These are phyloP conservation scores for Drosophila mettleri DNA, from an alignment of 2,888 invertebrate species.

Conservation along the genomic window DNA sequence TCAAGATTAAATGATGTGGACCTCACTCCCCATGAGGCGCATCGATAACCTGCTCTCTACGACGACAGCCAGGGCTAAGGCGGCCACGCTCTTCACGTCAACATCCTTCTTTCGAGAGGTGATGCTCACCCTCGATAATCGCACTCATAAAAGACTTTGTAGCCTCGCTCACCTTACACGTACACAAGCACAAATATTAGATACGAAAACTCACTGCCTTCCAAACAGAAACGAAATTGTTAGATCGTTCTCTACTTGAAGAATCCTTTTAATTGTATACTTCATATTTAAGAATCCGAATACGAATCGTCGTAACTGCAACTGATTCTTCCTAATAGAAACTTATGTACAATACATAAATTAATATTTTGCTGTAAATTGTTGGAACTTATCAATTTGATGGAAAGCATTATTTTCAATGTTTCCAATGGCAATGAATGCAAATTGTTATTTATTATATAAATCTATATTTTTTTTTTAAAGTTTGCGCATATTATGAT, in stretches of 20 bases:
- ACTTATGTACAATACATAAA: slow-evolving; percentile 74
- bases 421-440: slow-evolving; percentile 72
- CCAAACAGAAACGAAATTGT: slow-evolving; percentile 52
- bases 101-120: slow-evolving; percentile 25
- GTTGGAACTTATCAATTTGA: slow-evolving; percentile 60
- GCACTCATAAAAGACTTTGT: slow-evolving; percentile 71
- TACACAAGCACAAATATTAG: slow-evolving; percentile 35
- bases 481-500: slow-evolving; percentile 60
- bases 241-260: slow-evolving; percentile 36
- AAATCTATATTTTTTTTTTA: slow-evolving; percentile 60
- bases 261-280: slow-evolving; percentile 52
- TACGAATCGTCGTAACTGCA: slow-evolving; percentile 47
- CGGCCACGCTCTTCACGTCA: slow-evolving; percentile 39
- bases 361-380: slow-evolving; percentile 69
- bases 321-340: slow-evolving; percentile 69
- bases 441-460: slow-evolving; percentile 77
- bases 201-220: slow-evolving; percentile 67
- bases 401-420: slow-evolving; percentile 66
- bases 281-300: slow-evolving; percentile 29
- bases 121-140: slow-evolving; percentile 37
- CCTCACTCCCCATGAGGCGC: slow-evolving; percentile 9
- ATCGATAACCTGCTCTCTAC: slow-evolving; percentile 26
- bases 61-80: slow-evolving; percentile 47
- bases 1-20: slow-evolving; percentile 33
- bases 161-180: slow-evolving; percentile 70